Percentiles rank a stretch among this genome's conserved stretches.
Conservation (phyloP, 1,140 invertebrate species). For the Bombyx mandarina region DNA sequence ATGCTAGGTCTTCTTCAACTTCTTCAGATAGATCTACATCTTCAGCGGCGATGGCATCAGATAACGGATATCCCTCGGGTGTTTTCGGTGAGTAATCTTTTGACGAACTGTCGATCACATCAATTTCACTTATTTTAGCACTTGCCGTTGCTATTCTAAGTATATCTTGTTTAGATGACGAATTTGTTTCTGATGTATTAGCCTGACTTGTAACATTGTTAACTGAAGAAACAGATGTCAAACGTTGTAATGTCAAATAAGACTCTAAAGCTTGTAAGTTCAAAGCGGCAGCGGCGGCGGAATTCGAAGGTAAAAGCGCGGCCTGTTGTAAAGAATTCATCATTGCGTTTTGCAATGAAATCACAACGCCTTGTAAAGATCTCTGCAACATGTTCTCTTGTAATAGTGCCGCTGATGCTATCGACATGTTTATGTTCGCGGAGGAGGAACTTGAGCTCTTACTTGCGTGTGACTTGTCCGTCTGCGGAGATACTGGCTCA, state of each 20-base stretch:
- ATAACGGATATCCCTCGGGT: conserved; percentile 58
- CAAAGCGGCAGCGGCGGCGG: conserved; percentile 82
- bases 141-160: conserved; percentile 72
- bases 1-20: conserved; percentile 74
- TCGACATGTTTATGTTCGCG: conserved; percentile 64
- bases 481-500: conserved; percentile 41
- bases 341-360: conserved; percentile 83
- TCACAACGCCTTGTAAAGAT: conserved; percentile 79
- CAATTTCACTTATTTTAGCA: conserved; percentile 73
- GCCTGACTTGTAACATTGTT: conserved; percentile 44
- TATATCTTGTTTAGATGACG: conserved; percentile 67
- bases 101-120: conserved; percentile 53
- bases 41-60: conserved; percentile 68
- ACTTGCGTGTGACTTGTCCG: conserved; percentile 56
- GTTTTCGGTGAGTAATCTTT: conserved; percentile 62
- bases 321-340: conserved; percentile 82
- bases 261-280: conserved; percentile 87
- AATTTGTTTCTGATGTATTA: conserved; percentile 38
- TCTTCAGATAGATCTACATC: conserved; percentile 75
- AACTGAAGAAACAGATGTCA: conserved; percentile 71
- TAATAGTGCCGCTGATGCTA: conserved; percentile 61
- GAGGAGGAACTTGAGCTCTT: conserved; percentile 60
- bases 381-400: conserved; percentile 75
- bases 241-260: conserved; percentile 83
- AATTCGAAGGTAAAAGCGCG: conserved; percentile 81